Evolutionary conservation across 2,888 invertebrate species (phyloP).

Genomic region (Nycteola revayana): DNA sequence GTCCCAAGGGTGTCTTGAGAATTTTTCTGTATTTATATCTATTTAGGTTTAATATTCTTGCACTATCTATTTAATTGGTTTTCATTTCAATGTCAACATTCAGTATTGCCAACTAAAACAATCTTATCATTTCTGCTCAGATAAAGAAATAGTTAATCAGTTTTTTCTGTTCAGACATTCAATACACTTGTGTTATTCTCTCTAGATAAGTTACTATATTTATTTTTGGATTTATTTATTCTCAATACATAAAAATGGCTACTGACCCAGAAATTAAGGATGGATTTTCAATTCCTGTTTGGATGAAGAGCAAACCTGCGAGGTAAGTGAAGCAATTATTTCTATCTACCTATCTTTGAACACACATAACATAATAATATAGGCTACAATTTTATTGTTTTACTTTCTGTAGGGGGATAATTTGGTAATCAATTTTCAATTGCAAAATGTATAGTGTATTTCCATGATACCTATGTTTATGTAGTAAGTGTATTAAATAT

Average conservation of each 20-base stretch:
- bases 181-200: constrained; percentile 38
- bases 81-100: constrained; percentile 37
- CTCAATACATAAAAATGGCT: constrained; percentile 50
- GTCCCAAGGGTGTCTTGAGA: constrained; percentile 69
- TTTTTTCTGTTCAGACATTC: constrained; percentile 34
- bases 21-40: constrained; percentile 25
- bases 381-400: no score
- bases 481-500: no score
- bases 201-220: constrained; percentile 11
- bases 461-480: no score
- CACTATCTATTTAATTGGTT: constrained; percentile 20
- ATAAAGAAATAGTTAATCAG: constrained; percentile 53
- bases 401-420: no score
- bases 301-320: constrained; percentile 87
- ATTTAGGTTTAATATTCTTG: constrained; percentile 26
- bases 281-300: constrained; percentile 85
- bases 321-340: no score
- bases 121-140: constrained; percentile 77
- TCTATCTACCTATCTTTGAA: no score
- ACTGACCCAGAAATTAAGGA: constrained; percentile 83
- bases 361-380: no score
- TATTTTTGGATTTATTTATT: constrained; percentile 9
- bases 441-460: no score
- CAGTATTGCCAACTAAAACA: constrained; percentile 51
- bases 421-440: no score